Percentiles rank a stretch among this genome's conserved stretches.
Evolutionary conservation across 2,113 vertebrate genomes (phyloP).

Genomic region (Pipra filicauda): DNA sequence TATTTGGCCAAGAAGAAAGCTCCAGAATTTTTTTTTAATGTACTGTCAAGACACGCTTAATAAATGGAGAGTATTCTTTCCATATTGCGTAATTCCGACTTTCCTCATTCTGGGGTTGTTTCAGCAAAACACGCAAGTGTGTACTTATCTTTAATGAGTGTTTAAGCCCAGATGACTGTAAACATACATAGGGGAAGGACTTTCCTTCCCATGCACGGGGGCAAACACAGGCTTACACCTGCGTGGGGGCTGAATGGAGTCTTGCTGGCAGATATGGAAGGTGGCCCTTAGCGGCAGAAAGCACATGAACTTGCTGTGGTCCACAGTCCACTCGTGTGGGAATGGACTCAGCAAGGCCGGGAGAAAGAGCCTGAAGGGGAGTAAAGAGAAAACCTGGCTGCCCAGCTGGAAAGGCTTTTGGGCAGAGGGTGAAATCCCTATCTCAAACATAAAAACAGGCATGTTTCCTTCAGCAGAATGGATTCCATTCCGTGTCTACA

Average conservation of each 20-base stretch:
- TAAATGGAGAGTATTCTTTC: constrained; percentile 47
- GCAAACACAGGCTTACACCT: neutral
- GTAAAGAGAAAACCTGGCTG: neutral
- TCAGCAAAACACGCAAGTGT: neutral
- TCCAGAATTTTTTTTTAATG: constrained; percentile 13
- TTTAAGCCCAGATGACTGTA: neutral
- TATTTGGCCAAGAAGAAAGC: constrained; percentile 33
- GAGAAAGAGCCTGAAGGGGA: neutral
- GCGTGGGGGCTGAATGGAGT: neutral
- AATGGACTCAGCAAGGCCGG: neutral
- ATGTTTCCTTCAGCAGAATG: neutral
- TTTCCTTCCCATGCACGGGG: neutral
- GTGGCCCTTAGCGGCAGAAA: neutral
- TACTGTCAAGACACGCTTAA: constrained; percentile 41
- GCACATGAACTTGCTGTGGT: neutral
- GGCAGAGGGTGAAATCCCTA: neutral
- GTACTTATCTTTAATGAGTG: neutral
- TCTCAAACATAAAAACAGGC: neutral
- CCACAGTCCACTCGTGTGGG: rapidly evolving
- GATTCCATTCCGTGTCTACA: neutral
- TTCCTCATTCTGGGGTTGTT: neutral
- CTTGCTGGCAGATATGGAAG: neutral
- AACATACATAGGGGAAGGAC: neutral
- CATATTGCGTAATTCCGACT: constrained; percentile 22
- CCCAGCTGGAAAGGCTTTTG: neutral